A percentile compares a stretch with the other conserved stretches of the same genome.
phyloP scores from a whole-genome alignment of 2,888 invertebrate species.

The Alsophila aescularia region DNA sequence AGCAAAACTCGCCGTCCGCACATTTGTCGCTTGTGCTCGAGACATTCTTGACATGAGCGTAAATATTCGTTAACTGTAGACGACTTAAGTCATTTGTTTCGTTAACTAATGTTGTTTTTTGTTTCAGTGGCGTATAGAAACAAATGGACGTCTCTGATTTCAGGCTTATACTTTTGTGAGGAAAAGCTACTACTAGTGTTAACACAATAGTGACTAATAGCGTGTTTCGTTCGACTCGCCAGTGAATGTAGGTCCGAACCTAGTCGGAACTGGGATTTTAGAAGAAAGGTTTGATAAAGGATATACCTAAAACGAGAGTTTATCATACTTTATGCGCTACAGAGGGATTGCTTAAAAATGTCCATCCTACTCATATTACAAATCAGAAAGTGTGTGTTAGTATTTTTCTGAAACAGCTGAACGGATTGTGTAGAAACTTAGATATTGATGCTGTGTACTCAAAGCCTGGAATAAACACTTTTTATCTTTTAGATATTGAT shows the following conservation, averaged over 20 bases:
- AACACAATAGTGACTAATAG: conserved; percentile 41
- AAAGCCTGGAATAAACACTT: too few relatives aligned
- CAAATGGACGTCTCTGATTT: conserved; percentile 21
- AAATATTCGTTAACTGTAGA: conserved; percentile 16
- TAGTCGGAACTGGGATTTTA: not conserved
- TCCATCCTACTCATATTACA: too few relatives aligned
- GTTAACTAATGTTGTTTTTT: conserved; percentile 15
- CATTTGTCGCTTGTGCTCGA: not conserved
- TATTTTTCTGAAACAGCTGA: too few relatives aligned
- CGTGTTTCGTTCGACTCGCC: not conserved
- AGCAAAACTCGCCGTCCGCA: not conserved
- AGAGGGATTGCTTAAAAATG: not conserved
- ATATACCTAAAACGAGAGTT: too few relatives aligned
- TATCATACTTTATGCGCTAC: not conserved
- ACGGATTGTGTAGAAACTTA: too few relatives aligned
- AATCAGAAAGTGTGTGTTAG: too few relatives aligned
- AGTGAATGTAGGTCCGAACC: not conserved
- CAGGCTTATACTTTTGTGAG: not conserved
- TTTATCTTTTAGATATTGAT: too few relatives aligned
- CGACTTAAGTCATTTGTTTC: conserved; percentile 22
- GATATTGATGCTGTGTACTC: too few relatives aligned
- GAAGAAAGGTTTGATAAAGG: not conserved
- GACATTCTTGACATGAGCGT: conserved; percentile 4
- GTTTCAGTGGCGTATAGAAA: conserved; percentile 8
- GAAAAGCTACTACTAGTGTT: conserved; percentile 12